Base-by-base conservation (phyloP, 2,113 vertebrate species). In the Xyliphius kryptos region DNA sequence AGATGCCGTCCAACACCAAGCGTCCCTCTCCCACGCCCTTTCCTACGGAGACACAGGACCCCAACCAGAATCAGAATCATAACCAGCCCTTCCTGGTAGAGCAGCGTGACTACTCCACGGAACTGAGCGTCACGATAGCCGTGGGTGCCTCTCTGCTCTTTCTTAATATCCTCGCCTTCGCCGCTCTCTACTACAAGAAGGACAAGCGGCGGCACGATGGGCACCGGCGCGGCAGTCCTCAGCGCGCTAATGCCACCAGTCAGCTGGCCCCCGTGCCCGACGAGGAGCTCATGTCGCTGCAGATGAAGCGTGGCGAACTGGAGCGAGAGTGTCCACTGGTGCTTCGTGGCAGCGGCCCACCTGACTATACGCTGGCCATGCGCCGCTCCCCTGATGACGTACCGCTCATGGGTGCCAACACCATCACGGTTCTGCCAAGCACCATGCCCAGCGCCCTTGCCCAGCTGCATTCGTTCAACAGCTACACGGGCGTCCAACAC, bases 211-310 rank as follows among this genome's bases (percentile, higher is more conserved):
- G 94, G 79, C 95, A 98, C 0, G 96, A 98, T 0, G 93, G 93
- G 14, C 96, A 98, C 19, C 83, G 95, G 72, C 89, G 93, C 74
- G 97, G 96, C 76, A 98, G 96, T 81, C 96, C 96, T 2, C 95
- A 97, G 70, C 89, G 91, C 55, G 92, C 87, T 5, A 87, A 61
- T 11, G 47, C 95, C 0, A 85, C 92, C 75, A 97, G 95, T 12
- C 93, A 97, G 77, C 90, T 98, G 65, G 90, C 93, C 59, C 96
- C 97, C 72, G 92, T 92, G 70, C 96, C 97, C 81, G 96, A 98
- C 86, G 96, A 98, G 82, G 95, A 98, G 82, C 93, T 98, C 79
- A 98, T 98, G 96, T 97, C 96, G 76, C 89, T 97, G 71, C 96
- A 97, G 82, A 95, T 98, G 95, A 98, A 98, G 90, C 96, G 95